Evolutionary conservation across 2,888 invertebrate genomes (phyloP), one percentile per base, ranked within the genome.

Genomic region (Lordiphosa fenestrarum): DNA sequence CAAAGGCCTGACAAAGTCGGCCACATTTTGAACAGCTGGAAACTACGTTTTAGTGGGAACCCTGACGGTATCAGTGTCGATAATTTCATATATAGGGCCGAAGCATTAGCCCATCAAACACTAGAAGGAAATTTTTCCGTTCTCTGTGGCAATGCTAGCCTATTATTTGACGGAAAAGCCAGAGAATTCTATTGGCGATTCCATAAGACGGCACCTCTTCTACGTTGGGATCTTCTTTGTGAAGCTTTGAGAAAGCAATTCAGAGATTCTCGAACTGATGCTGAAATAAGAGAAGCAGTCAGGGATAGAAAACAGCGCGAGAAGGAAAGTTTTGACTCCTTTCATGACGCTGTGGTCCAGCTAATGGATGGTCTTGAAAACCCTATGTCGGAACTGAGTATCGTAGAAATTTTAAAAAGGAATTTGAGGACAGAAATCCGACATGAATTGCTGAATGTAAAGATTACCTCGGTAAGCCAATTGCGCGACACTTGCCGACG

Each of bases 1-100:
- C 52, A 42, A 7, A 25, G 52, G 7, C 42, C 36, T 12, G 52
- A 52, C 7, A 50, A 52, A 7, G 36, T 52, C 7, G 21, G 13
- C 4, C 41, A 41, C 4, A 41, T 41, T 4, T 6, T 41, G 2
- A 51, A 51, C 4, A 21, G 41, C 6, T 51, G 41, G 36, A 51
- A 51, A 4, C 10, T 51, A 3, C 5, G 51, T 0, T 37, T 44
- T 10, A 53, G 30, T 6, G 44, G 42, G 2, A 25, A n/a, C 9
- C 19, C n/a, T 2, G 44, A 52, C 1, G 52, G 52, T 0, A 7
- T 52, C 3, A 42, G 37, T 6, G 36, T 52, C 1, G 51, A 52
- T 6, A 42, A 51, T 36, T 52, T 52, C 4, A 52, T 52, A 6
- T 53, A 46, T 3, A 6, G 36, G 36, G 37, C 37, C 2, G 42